Evolutionary conservation across 1,140 invertebrate species (phyloP).

Genomic region (Hydropsyche tenuis): DNA sequence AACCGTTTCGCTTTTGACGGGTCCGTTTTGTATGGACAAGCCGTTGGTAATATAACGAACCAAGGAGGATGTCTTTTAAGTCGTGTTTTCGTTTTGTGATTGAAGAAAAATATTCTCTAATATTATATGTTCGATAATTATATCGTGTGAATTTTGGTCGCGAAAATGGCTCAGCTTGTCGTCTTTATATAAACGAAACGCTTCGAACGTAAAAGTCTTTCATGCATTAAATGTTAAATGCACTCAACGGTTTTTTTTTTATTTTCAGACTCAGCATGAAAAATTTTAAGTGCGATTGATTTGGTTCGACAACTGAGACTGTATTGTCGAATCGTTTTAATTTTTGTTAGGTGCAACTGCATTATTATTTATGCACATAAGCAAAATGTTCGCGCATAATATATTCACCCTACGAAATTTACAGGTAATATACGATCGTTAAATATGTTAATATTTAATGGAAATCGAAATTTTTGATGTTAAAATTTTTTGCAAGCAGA

Average conservation of each 20-base stretch:
- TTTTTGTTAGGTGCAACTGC: no score
- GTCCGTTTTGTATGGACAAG: no score
- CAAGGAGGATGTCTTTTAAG: not conserved
- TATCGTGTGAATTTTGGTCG: no score
- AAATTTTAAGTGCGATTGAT: conserved; percentile 16
- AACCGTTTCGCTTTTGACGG: conserved; percentile 6
- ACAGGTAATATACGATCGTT: no score
- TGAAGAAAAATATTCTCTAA: no score
- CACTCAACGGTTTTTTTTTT: not conserved
- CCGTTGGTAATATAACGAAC: not conserved
- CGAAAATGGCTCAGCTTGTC: conserved; percentile 4
- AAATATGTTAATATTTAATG: no score
- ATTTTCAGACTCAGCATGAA: not conserved
- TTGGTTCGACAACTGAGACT: not conserved
- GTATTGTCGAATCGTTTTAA: not conserved
- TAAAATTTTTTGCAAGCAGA: not conserved
- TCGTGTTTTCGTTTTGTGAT: not conserved
- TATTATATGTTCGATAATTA: no score
- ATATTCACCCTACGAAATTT: no score
- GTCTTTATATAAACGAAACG: not conserved
- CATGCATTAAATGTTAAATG: not conserved
- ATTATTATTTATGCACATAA: no score
- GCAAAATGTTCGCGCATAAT: no score
- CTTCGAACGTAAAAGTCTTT: no score
- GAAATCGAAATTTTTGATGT: no score